phyloP scores from a whole-genome alignment of 2,888 invertebrate species.

The Standfussiana lucernea region DNA sequence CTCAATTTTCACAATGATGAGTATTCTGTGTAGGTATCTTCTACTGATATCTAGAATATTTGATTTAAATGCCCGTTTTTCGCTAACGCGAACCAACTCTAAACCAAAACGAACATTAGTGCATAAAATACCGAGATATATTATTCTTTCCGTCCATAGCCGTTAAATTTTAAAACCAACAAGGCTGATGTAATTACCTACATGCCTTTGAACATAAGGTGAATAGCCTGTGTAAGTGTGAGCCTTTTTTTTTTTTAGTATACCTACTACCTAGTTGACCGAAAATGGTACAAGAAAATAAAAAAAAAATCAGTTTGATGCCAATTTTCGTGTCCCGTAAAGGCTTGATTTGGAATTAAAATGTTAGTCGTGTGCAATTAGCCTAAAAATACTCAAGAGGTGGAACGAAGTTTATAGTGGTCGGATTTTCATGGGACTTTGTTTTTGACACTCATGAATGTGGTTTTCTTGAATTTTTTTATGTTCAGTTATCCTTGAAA shows the following conservation, averaged over 20 bases:
- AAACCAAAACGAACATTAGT: not conserved
- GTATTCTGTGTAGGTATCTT: not conserved
- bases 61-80: not conserved
- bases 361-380: too few relatives aligned
- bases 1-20: not conserved
- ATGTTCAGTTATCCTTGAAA: too few relatives aligned
- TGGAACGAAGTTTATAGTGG: too few relatives aligned
- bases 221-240: not conserved
- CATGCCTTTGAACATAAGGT: not conserved
- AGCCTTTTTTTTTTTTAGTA: too few relatives aligned
- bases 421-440: too few relatives aligned
- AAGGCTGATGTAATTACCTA: not conserved
- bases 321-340: not conserved
- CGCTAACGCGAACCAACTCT: not conserved
- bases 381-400: too few relatives aligned
- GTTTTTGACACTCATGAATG: too few relatives aligned
- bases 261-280: too few relatives aligned
- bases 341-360: not conserved
- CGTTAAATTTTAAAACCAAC: not conserved
- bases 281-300: not conserved
- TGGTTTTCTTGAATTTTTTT: too few relatives aligned
- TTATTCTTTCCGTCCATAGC: not conserved
- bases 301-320: not conserved
- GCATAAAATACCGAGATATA: not conserved
- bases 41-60: not conserved